Evolutionary conservation across 2,113 vertebrate species (phyloP).

Genomic region (Mionectes macconnelli): DNA sequence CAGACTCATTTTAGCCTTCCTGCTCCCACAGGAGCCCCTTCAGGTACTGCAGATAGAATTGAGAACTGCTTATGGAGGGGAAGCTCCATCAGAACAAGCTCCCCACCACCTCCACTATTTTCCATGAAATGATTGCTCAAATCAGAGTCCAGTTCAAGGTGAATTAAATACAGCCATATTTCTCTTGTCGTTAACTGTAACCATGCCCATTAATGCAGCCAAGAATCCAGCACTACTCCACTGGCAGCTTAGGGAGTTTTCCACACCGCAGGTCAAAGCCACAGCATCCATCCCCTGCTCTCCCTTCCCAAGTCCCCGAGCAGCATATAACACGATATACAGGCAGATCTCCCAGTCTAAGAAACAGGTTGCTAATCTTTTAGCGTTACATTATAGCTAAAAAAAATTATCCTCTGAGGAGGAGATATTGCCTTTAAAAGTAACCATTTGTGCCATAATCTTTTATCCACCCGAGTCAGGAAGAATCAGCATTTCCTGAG

Average conservation of each 20-base stretch:
- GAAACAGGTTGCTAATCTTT: not conserved
- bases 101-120: not conserved
- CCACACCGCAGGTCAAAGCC: not conserved
- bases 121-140: not conserved
- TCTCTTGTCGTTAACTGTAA: not conserved
- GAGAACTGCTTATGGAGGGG: not conserved
- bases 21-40: not conserved
- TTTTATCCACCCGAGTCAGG: not conserved
- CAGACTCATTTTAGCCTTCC: not conserved
- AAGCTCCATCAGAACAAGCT: not conserved
- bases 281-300: not conserved
- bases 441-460: not conserved
- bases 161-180: not conserved
- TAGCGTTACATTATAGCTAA: not conserved
- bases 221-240: not conserved
- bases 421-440: not conserved
- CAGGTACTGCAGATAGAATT: not conserved
- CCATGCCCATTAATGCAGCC: not conserved
- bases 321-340: fast-evolving
- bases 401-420: not conserved
- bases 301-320: not conserved
- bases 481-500: conserved; percentile 7
- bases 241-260: not conserved
- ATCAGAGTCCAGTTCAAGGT: not conserved
- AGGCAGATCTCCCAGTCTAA: not conserved